Conservation (phyloP, 2,888 invertebrate species). For the Drosophila lutescens region DNA sequence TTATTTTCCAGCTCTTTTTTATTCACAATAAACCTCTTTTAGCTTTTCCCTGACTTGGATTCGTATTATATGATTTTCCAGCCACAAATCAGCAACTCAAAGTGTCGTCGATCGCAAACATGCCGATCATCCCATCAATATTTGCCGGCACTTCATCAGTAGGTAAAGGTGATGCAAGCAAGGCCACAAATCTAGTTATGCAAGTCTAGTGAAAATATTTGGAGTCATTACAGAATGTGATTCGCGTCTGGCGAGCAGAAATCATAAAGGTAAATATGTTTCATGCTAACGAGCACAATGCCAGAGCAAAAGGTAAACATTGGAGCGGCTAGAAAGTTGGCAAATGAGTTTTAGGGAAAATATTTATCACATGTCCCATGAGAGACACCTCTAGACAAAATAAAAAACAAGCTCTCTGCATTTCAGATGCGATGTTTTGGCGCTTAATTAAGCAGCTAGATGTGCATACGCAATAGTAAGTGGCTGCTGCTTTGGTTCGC, state of each 20-base stretch:
- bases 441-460: constrained; percentile 32
- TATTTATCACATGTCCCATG: constrained; percentile 8
- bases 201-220: constrained; percentile 19
- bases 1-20: too few relatives aligned
- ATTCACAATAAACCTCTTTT: too few relatives aligned
- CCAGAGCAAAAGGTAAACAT: constrained; percentile 10
- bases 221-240: constrained; percentile 19
- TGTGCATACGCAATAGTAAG: constrained; percentile 19
- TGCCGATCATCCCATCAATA: constrained; percentile 33
- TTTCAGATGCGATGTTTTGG: constrained; percentile 3
- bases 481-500: neutral
- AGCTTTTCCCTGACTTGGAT: neutral
- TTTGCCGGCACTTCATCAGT: constrained; percentile 30
- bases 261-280: neutral
- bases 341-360: constrained; percentile 27
- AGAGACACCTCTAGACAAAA: too few relatives aligned
- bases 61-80: neutral
- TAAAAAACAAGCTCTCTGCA: constrained; percentile 3
- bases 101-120: constrained; percentile 12
- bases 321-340: constrained; percentile 26
- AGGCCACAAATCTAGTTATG: constrained; percentile 16
- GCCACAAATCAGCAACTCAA: constrained; percentile 1
- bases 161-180: constrained; percentile 18
- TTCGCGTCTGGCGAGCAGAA: neutral
- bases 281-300: constrained; percentile 27